phyloP scores from a whole-genome alignment of 2,113 vertebrate species.

The Psittacula cyanocephala region DNA sequence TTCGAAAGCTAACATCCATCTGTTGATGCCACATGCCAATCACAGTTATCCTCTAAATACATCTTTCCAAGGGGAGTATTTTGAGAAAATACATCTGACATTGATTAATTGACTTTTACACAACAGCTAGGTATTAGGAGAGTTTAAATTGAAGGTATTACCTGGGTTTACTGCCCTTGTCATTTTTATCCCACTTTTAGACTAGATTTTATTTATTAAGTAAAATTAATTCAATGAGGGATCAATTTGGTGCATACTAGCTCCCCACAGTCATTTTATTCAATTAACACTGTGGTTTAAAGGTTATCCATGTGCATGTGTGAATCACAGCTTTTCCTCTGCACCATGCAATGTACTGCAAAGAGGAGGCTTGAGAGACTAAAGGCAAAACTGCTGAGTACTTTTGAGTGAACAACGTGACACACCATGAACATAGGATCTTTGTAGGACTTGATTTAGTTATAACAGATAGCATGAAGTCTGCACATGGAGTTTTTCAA shows the following conservation, averaged over 20 bases:
- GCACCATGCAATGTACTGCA: neutral
- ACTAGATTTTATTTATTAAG: constrained; percentile 20
- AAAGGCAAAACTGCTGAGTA: neutral
- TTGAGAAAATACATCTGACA: neutral
- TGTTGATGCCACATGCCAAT: neutral
- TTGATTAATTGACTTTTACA: constrained; percentile 27
- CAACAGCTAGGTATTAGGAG: neutral
- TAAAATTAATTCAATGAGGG: constrained; percentile 1
- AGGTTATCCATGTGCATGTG: neutral
- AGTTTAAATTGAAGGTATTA: constrained; percentile 34
- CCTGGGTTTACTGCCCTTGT: constrained; percentile 28
- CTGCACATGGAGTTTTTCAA: neutral
- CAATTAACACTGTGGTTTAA: constrained; percentile 17
- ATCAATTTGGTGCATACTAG: neutral
- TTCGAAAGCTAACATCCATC: neutral
- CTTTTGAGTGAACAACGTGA: neutral
- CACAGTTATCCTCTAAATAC: constrained; percentile 2
- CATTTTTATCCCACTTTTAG: constrained; percentile 31
- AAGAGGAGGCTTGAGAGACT: neutral
- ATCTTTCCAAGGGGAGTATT: constrained; percentile 12
- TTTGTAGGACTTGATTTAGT: neutral
- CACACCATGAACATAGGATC: neutral
- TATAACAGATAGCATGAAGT: neutral
- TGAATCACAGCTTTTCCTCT: neutral
- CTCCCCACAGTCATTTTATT: neutral